Evolutionary conservation across 2,113 vertebrate species (phyloP).

Genomic region (Furnarius figulus): DNA sequence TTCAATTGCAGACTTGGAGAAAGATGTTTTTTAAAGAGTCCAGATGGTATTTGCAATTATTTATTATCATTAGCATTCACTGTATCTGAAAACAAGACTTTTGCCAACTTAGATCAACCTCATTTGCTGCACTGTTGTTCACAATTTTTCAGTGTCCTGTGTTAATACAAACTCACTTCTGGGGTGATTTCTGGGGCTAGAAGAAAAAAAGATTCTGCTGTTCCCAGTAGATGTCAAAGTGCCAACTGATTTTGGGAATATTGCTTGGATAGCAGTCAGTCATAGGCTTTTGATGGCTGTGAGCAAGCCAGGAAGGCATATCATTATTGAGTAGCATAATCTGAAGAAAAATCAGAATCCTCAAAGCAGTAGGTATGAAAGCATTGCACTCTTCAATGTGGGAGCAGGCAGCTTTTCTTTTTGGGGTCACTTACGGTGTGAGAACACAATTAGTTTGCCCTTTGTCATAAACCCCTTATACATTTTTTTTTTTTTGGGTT

Average conservation of each 20-base stretch:
- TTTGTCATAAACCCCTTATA: neutral
- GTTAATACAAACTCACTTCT: neutral
- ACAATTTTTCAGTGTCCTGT: neutral
- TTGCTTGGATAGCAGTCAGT: neutral
- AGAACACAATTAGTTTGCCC: neutral
- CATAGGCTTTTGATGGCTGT: neutral
- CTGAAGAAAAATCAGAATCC: neutral
- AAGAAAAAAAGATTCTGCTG: neutral
- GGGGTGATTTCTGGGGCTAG: neutral
- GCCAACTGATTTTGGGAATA: neutral
- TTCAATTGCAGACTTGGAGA: conserved; percentile 43
- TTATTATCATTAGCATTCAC: conserved; percentile 51
- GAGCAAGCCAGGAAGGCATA: neutral
- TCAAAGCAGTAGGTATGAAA: neutral
- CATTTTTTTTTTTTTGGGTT: neutral
- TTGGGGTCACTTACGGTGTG: neutral
- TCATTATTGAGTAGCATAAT: neutral
- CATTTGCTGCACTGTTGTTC: conserved; percentile 27
- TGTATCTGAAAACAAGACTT: conserved; percentile 49
- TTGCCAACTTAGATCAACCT: conserved; percentile 46
- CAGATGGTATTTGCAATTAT: conserved; percentile 61
- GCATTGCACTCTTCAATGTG: neutral
- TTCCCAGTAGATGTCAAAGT: neutral
- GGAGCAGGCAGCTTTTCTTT: neutral
- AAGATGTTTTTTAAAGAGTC: conserved; percentile 33